Conservation (phyloP, 1,140 invertebrate species). For the Ceratosolen fusciceps region DNA sequence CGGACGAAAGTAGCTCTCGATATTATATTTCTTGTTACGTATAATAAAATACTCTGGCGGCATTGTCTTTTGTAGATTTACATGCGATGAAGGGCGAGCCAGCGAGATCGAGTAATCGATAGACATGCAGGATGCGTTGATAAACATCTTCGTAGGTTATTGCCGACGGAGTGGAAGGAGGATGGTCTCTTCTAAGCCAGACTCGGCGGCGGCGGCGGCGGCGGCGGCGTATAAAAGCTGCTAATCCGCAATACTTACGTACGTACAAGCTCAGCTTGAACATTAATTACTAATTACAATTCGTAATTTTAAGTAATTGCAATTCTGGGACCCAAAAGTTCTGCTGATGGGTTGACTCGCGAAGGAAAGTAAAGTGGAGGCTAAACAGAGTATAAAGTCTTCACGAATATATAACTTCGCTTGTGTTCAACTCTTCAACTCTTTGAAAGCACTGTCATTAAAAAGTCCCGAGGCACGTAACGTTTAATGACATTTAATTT, state of each 20-base stretch:
- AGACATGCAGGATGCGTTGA: not conserved
- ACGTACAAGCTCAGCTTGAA: too few species aligned
- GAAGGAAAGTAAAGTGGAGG: not conserved
- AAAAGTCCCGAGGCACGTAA: not conserved
- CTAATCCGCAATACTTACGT: too few species aligned
- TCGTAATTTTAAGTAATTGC: slow-evolving; percentile 11
- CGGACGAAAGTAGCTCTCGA: too few species aligned
- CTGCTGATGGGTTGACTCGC: not conserved
- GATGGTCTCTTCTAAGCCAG: not conserved
- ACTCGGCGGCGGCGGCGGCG: not conserved
- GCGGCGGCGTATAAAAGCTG: too few species aligned
- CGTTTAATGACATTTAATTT: not conserved
- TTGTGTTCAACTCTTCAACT: not conserved
- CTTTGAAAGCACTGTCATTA: not conserved
- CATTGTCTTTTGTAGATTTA: too few species aligned
- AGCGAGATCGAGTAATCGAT: not conserved
- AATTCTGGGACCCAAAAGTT: not conserved
- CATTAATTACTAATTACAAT: too few species aligned
- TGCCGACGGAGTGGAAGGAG: not conserved
- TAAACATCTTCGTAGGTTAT: too few species aligned
- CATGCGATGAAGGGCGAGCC: too few species aligned
- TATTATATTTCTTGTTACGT: too few species aligned
- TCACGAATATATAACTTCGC: not conserved
- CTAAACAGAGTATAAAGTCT: slow-evolving; percentile 28
- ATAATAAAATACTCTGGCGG: too few species aligned